These are phyloP conservation scores for Dendrocincla tyrannina DNA, from an alignment of 2,797 vertebrate genomes.

Conservation along the genomic window DNA sequence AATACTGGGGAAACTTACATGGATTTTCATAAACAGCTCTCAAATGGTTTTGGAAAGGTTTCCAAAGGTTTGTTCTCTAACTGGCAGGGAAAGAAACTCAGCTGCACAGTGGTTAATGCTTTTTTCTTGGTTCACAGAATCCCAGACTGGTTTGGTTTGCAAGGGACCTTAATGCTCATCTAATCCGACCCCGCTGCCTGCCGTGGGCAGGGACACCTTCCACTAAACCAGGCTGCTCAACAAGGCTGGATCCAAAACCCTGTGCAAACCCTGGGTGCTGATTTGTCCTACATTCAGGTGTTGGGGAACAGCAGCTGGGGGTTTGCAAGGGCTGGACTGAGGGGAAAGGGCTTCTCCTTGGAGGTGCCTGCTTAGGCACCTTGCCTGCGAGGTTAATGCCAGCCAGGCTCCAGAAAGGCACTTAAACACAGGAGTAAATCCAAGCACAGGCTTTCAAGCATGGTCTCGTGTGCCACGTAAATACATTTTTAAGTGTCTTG, in stretches of 20 bases:
- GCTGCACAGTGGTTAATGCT: background rate
- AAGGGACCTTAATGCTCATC: background rate
- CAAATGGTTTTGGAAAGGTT: background rate
- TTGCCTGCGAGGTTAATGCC: background rate
- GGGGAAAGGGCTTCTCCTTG: background rate
- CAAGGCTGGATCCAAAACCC: background rate
- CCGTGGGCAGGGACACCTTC: background rate
- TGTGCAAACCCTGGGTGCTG: background rate
- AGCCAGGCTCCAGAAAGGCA: background rate
- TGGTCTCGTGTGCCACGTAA: background rate
- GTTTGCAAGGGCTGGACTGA: background rate
- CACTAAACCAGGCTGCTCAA: background rate
- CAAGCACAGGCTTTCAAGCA: background rate
- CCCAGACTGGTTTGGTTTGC: background rate
- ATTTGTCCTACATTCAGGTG: background rate
- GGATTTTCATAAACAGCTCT: background rate
- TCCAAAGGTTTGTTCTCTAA: background rate
- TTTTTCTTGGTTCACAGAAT: background rate
- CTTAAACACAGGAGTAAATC: background rate
- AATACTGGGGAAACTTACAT: background rate
- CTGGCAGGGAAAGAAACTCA: background rate
- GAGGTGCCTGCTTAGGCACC: background rate
- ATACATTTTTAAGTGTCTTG: conserved; percentile 4
- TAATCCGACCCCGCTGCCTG: background rate
- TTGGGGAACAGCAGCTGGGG: background rate